A percentile compares a stretch with the other conserved stretches of the same genome.
Conservation (phyloP, 2,797 vertebrate species). For the Rhinoraja longicauda region DNA sequence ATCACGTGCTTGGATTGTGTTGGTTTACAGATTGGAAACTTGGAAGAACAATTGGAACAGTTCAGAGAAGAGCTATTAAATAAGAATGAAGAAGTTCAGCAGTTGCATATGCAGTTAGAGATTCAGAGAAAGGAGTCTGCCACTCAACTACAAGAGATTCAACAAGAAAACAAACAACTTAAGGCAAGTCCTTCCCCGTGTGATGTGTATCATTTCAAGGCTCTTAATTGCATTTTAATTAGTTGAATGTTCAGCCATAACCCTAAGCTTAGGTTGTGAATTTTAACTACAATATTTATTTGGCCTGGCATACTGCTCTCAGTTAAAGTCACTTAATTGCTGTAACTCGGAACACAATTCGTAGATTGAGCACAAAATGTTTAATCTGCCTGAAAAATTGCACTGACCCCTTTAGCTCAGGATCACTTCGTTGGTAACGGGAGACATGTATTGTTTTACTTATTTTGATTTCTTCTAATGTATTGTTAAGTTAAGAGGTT, state of each 20-base stretch:
- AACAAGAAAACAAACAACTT: slow-evolving; percentile 73
- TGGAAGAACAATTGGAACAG: slow-evolving; percentile 95
- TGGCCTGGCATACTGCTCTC: not conserved
- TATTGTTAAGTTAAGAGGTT: not conserved
- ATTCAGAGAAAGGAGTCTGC: slow-evolving; percentile 88
- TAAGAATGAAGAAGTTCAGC: slow-evolving; percentile 96
- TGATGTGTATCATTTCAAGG: not conserved
- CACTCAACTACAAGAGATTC: slow-evolving; percentile 76
- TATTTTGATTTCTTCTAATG: not conserved
- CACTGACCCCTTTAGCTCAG: not conserved
- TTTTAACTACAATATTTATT: not conserved
- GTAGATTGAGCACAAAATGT: no score
- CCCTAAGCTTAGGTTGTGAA: not conserved
- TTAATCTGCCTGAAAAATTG: not conserved
- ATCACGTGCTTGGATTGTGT: slow-evolving; percentile 42
- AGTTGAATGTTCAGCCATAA: not conserved
- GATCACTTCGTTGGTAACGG: not conserved
- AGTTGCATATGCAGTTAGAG: slow-evolving; percentile 95
- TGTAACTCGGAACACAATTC: not conserved
- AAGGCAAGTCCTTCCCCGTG: slow-evolving; percentile 58
- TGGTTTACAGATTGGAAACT: slow-evolving; percentile 74
- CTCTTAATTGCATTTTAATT: not conserved
- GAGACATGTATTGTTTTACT: not conserved
- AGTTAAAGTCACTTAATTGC: not conserved
- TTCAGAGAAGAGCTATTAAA: slow-evolving; percentile 96